Conservation (phyloP, 2,888 invertebrate genomes). For the Apotomis betuletana region DNA sequence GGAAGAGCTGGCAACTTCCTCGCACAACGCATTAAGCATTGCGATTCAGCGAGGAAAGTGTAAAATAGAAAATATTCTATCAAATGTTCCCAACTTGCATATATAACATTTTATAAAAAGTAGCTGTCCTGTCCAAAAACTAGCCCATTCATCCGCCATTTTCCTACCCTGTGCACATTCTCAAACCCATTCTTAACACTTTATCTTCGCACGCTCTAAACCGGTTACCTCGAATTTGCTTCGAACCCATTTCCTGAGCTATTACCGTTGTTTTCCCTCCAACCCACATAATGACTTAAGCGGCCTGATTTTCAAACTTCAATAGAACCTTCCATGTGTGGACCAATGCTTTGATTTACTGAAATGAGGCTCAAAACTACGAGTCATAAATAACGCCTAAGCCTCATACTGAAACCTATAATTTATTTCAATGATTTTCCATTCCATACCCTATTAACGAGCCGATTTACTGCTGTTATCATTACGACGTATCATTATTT, state of each 20-base stretch:
- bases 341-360: conserved; percentile 41
- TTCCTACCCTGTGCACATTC: neutral
- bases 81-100: no score
- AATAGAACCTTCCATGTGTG: neutral
- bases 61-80: no score
- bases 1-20: no score
- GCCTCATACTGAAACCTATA: conserved; percentile 55
- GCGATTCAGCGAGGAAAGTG: no score
- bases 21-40: no score
- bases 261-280: conserved; percentile 3
- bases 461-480: conserved; percentile 23
- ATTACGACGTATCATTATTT: conserved; percentile 6
- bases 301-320: neutral
- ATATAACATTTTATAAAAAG: no score
- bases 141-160: no score
- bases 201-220: conserved; percentile 13
- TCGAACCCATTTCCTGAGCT: conserved; percentile 20
- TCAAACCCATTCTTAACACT: neutral
- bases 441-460: conserved; percentile 54
- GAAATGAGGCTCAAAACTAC: conserved; percentile 38
- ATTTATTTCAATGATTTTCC: conserved; percentile 68
- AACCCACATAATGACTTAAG: conserved; percentile 2
- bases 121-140: no score
- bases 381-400: conserved; percentile 53
- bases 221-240: conserved; percentile 12